Evolutionary conservation across 2,888 invertebrate species (phyloP).

Genomic region (Cepaea hortensis): DNA sequence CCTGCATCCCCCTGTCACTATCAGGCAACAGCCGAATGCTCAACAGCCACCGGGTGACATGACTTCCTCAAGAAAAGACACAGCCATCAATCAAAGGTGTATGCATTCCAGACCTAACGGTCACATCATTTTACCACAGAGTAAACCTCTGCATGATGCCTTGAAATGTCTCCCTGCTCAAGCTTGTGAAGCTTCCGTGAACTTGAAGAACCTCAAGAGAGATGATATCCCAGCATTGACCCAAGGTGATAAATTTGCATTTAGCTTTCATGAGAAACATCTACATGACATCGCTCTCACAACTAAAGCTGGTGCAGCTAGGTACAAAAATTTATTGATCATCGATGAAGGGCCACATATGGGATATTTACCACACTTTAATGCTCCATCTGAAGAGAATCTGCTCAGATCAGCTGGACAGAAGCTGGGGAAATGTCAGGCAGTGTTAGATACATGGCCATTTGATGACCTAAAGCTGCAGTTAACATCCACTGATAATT

Average conservation of each 20-base stretch:
- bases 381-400: not conserved
- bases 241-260: not conserved
- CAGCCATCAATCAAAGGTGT: not conserved
- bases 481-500: not conserved
- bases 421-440: not conserved
- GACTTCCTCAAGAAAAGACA: not conserved
- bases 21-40: not conserved
- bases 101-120: not conserved
- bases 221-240: not conserved
- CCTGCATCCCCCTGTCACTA: not conserved
- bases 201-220: not conserved
- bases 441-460: conserved; percentile 17
- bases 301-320: not conserved
- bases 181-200: not conserved
- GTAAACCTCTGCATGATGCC: not conserved
- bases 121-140: not conserved
- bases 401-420: not conserved
- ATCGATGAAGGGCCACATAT: conserved; percentile 6
- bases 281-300: not conserved
- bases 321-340: not conserved
- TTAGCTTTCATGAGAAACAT: not conserved
- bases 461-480: not conserved
- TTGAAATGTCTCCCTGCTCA: not conserved
- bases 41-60: not conserved
- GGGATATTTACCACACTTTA: conserved; percentile 24